phyloP scores from a whole-genome alignment of 2,888 invertebrate genomes.

The Arenicola marina region DNA sequence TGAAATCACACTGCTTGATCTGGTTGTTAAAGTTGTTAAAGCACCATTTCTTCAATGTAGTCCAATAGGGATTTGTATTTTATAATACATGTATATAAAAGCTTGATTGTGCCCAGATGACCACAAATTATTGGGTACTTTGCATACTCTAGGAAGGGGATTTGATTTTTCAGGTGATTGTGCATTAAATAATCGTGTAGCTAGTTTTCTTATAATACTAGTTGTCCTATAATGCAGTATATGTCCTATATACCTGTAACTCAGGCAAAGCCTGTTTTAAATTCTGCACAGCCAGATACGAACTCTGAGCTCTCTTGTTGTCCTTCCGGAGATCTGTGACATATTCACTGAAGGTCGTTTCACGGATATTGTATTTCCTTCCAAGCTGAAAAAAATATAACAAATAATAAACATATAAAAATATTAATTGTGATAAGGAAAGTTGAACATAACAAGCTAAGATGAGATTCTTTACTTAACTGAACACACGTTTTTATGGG shows the following conservation, averaged over 20 bases:
- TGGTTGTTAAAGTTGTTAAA: too few species aligned
- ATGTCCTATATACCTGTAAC: slow-evolving; percentile 18
- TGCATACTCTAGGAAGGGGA: too few species aligned
- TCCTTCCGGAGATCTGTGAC: slow-evolving; percentile 29
- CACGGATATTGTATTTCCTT: slow-evolving; percentile 34
- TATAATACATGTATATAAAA: too few species aligned
- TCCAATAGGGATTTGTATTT: too few species aligned
- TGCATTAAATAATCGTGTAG: too few species aligned
- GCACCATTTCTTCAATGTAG: too few species aligned
- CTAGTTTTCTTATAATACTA: too few species aligned
- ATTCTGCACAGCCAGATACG: slow-evolving; percentile 42
- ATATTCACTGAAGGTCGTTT: slow-evolving; percentile 38
- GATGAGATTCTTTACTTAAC: slow-evolving; percentile 4
- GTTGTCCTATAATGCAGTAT: too few species aligned
- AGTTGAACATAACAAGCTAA: background rate
- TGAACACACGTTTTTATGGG: too few species aligned
- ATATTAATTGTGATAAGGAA: background rate
- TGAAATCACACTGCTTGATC: too few species aligned
- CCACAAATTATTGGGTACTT: too few species aligned
- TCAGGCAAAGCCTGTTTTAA: slow-evolving; percentile 37
- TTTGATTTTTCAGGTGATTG: background rate
- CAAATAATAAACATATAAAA: background rate
- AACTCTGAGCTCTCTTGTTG: slow-evolving; percentile 33
- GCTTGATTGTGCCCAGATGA: too few species aligned
- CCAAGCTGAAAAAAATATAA: slow-evolving; percentile 26